Percentiles rank a stretch among this genome's conserved stretches.
These are phyloP conservation scores for Champsocephalus gunnari DNA, from an alignment of 2,797 vertebrate genomes.

Conservation along the genomic window DNA sequence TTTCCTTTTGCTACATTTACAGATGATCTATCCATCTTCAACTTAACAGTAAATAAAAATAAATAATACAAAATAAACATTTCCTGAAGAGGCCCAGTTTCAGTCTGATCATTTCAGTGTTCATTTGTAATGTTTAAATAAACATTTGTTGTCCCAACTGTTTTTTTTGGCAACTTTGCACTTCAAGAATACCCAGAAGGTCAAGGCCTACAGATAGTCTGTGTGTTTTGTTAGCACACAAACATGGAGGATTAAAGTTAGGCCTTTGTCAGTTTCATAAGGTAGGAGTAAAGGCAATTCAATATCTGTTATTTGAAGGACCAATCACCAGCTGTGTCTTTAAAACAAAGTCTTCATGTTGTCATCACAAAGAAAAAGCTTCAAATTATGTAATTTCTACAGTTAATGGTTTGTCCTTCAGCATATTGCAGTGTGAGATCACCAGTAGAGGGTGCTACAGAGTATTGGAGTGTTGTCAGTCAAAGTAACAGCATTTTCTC, in stretches of 20 bases:
- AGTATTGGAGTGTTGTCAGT: constrained; percentile 51
- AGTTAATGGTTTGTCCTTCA: constrained; percentile 51
- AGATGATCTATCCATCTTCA: constrained; percentile 79
- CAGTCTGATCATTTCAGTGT: constrained; percentile 56
- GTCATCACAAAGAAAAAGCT: constrained; percentile 36
- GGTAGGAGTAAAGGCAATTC: constrained; percentile 37
- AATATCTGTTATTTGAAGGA: constrained; percentile 29
- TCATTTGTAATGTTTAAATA: constrained; percentile 47
- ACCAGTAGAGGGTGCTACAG: constrained; percentile 62
- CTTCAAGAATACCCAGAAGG: constrained; percentile 73
- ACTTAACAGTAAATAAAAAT: constrained; percentile 80
- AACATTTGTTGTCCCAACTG: constrained; percentile 31
- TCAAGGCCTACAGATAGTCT: constrained; percentile 44
- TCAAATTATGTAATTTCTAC: constrained; percentile 38
- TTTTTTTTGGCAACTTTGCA: constrained; percentile 82
- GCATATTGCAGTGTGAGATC: constrained; percentile 45
- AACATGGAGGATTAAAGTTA: constrained; percentile 21
- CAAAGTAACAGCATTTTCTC: constrained; percentile 68
- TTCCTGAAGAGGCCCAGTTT: constrained; percentile 61
- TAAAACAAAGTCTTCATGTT: constrained; percentile 27
- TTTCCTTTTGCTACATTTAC: constrained; percentile 87
- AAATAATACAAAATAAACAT: constrained; percentile 82
- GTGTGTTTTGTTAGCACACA: constrained; percentile 32
- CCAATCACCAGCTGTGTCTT: constrained; percentile 25
- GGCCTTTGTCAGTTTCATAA: constrained; percentile 36